Percentiles rank a stretch among this genome's conserved stretches.
Conservation (phyloP, 2,888 invertebrate species). For the Acheta domesticus region DNA sequence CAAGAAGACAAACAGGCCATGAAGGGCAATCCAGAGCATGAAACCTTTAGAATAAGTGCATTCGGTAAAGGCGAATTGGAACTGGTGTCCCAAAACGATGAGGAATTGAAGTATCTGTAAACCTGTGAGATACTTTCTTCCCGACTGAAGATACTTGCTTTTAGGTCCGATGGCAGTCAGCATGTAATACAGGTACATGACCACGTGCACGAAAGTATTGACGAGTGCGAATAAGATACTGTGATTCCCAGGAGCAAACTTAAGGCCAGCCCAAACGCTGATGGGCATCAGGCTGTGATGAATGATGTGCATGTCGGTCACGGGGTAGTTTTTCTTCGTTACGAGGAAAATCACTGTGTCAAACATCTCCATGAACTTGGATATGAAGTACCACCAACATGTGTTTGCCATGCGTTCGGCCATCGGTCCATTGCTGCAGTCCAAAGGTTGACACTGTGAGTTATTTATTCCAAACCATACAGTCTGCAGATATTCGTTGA, state of each 20-base stretch:
- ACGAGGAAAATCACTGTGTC: conserved; percentile 10
- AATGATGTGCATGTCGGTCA: not conserved
- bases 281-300: not conserved
- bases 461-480: not conserved
- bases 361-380: not conserved
- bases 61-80: not conserved
- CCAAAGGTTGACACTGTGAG: not conserved
- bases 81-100: not conserved
- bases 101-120: not conserved
- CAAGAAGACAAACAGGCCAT: not conserved
- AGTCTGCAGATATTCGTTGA: not conserved
- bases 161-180: not conserved
- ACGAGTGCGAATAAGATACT: not conserved
- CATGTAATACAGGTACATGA: conserved; percentile 21
- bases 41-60: not conserved
- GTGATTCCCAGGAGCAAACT: not conserved
- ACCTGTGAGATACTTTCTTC: not conserved
- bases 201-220: conserved; percentile 5
- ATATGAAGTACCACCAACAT: conserved; percentile 20
- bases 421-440: not conserved
- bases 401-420: not conserved
- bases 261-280: not conserved
- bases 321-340: not conserved
- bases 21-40: not conserved
- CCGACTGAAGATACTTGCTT: not conserved